Base-by-base conservation (phyloP, 1,140 invertebrate species). In the Anastrepha obliqua region DNA sequence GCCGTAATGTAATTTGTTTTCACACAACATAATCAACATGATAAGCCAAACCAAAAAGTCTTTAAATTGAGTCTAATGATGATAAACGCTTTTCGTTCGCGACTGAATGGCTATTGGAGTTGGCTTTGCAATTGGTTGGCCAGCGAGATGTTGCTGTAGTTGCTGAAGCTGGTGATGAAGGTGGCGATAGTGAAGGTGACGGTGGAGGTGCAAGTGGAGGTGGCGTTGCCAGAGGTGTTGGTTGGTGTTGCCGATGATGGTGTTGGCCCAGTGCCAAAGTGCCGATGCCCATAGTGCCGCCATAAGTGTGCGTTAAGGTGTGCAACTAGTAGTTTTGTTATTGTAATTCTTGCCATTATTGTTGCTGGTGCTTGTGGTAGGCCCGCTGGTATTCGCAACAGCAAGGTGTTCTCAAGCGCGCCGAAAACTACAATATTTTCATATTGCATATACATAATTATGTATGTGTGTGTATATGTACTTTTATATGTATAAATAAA, bases 61-160 rank as follows among this genome's bases (percentile, higher is more conserved):
- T 92, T 92, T 92, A 92, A 92, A 92, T 92, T 92, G 91, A 92
- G 91, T 92, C 92, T 92, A 92, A 92, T 92, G 91, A 92, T 92
- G 91, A 92, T 92, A 91, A 91, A 92, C 91, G 92, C 90, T 92
- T 91, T 92, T 86, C 67, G 59, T 51, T 67, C 60, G 47, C 74
- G 74, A 55, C 74, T 51, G 7, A 74, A 74, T 62, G n/a, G 60
- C 70, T 47, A 17, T 74, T 44, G 70, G 44, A 74, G 70, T 51
- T 74, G 15, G 13, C 29, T 20, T 70, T 74, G 70, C 42, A 70
- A 20, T 51, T 51, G 47, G 44, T 29, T 81, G 9, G 74, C 51
- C 44, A 13, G 8, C n/a, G 51, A 78, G 51, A 9, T 59, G 51
- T 4, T 15, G 15, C 13, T 87, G 86, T 17, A 85, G 87, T 74